Percentiles rank a stretch among this genome's conserved stretches.
Conservation (phyloP, 2,888 invertebrate species). For the Meteorus cinctellus region DNA sequence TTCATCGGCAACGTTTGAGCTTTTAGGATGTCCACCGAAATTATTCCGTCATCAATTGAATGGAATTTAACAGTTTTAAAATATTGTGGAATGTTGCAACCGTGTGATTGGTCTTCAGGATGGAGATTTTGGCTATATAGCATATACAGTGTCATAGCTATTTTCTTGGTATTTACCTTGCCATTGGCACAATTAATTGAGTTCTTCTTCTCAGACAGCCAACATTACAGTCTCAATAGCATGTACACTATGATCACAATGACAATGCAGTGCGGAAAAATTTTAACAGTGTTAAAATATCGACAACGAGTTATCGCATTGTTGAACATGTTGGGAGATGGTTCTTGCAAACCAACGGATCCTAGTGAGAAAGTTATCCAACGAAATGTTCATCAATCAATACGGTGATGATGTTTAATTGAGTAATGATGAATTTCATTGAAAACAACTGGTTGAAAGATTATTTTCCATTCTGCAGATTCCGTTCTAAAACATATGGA, state of each 20-base stretch:
- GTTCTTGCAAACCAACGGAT: background rate
- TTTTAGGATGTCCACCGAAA: background rate
- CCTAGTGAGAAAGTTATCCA: background rate
- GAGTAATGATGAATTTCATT: background rate
- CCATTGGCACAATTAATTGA: background rate
- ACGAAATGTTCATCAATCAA: background rate
- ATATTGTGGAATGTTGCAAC: conserved; percentile 43
- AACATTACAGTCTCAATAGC: background rate
- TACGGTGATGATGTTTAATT: background rate
- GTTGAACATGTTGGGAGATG: background rate
- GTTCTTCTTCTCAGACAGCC: background rate
- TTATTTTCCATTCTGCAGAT: background rate
- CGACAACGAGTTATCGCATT: background rate
- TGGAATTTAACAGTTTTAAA: conserved; percentile 35
- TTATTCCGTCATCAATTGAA: background rate
- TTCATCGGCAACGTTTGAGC: background rate
- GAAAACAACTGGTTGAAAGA: too few relatives aligned
- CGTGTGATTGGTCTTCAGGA: conserved; percentile 35
- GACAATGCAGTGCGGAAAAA: background rate
- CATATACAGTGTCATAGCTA: conserved; percentile 30
- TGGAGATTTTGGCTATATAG: conserved; percentile 41
- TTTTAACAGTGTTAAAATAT: background rate
- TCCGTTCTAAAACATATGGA: background rate
- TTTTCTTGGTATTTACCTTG: background rate
- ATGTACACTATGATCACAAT: background rate